Evolutionary conservation across 2,888 invertebrate genomes (phyloP).

Genomic region (Drosophila neotestacea): DNA sequence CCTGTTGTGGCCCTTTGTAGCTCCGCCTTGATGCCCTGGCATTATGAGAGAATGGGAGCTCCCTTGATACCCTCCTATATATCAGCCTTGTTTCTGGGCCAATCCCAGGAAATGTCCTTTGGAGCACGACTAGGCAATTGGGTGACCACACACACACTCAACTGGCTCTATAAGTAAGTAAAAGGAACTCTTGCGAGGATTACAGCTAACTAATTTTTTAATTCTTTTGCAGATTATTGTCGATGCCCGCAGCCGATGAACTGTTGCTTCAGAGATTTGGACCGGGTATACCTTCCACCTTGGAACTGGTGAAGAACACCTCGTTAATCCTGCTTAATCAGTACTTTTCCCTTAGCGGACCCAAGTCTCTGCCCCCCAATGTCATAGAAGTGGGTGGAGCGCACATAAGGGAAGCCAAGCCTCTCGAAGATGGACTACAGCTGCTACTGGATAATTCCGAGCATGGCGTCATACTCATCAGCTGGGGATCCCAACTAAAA

Average conservation of each 20-base stretch:
- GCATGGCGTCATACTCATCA: conserved; percentile 89
- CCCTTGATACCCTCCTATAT: conserved; percentile 88
- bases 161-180: conserved; percentile 75
- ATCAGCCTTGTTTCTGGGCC: conserved; percentile 86
- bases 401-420: conserved; percentile 83
- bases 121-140: conserved; percentile 85
- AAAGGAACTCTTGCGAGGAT: not conserved
- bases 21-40: conserved; percentile 88
- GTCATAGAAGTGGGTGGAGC: conserved; percentile 87
- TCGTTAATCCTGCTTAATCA: conserved; percentile 86
- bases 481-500: conserved; percentile 90
- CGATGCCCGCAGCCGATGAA: conserved; percentile 51
- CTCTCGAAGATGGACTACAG: conserved; percentile 86
- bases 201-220: accelerated
- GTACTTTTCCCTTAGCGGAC: conserved; percentile 86
- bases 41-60: conserved; percentile 87
- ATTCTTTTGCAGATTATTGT: conserved; percentile 26
- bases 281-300: conserved; percentile 85
- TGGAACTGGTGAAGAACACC: conserved; percentile 84
- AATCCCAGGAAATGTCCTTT: conserved; percentile 85
- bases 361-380: conserved; percentile 85
- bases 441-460: conserved; percentile 87
- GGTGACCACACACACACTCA: conserved; percentile 72
- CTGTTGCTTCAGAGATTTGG: conserved; percentile 75
- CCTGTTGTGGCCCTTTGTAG: conserved; percentile 87